A percentile compares a stretch with the other conserved stretches of the same genome.
Conservation (phyloP, 2,888 invertebrate genomes). For the Monoplex corrugatus region DNA sequence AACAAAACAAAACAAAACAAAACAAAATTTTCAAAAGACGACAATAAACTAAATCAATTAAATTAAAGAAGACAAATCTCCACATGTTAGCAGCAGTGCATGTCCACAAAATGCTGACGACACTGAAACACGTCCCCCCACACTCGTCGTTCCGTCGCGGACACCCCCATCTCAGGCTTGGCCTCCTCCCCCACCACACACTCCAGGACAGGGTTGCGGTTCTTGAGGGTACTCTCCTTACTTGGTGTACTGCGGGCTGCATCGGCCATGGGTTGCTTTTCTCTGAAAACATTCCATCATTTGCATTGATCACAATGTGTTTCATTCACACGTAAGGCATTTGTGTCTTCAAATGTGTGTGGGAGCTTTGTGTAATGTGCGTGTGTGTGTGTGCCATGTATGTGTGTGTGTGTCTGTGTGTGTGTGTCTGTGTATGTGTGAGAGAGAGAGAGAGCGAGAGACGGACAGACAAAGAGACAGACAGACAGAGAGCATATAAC, state of each 20-base stretch:
- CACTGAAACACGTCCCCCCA: conserved; percentile 43
- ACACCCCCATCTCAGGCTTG: background rate
- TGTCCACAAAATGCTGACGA: conserved; percentile 46
- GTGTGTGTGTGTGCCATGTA: background rate
- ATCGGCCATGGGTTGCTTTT: background rate
- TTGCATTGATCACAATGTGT: too few relatives aligned
- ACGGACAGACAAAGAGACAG: background rate
- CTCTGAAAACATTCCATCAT: background rate
- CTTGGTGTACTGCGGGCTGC: background rate
- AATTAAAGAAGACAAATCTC: too few relatives aligned
- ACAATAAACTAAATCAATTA: too few relatives aligned
- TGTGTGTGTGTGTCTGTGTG: background rate
- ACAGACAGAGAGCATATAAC: background rate
- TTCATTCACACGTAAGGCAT: background rate
- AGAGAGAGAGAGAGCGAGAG: background rate
- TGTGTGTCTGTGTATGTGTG: background rate
- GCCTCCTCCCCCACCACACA: conserved; percentile 24
- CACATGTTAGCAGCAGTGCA: conserved; percentile 46
- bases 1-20: too few relatives aligned
- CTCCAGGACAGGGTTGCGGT: background rate
- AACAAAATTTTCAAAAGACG: too few relatives aligned
- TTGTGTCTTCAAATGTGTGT: background rate
- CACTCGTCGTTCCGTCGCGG: background rate
- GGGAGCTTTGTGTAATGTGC: too few relatives aligned
- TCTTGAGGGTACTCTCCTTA: background rate